Conservation (phyloP, 2,113 vertebrate species). For the Pampusana beccarii region DNA sequence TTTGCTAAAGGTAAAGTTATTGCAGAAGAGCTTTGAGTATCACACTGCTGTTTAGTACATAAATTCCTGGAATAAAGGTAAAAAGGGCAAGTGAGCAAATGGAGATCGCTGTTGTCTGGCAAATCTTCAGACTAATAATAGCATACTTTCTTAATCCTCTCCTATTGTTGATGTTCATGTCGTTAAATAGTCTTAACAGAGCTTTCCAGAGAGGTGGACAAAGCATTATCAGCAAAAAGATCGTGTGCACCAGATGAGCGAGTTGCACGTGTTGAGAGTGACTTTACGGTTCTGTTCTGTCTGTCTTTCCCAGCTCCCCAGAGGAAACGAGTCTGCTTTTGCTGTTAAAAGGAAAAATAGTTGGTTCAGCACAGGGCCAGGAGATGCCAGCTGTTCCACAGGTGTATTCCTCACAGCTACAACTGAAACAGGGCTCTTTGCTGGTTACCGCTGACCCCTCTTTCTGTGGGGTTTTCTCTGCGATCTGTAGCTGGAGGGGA, state of each 20-base stretch:
- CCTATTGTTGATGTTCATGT: not conserved
- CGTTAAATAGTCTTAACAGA: not conserved
- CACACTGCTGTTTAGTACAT: not conserved
- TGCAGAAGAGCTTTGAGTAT: not conserved
- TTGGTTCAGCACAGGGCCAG: not conserved
- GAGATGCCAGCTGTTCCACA: not conserved
- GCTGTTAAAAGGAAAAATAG: not conserved
- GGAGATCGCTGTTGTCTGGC: not conserved
- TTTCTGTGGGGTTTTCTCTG: not conserved
- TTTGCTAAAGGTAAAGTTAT: not conserved
- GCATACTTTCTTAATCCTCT: not conserved
- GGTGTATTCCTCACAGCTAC: not conserved
- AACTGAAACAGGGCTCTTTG: not conserved
- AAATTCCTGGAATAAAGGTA: not conserved
- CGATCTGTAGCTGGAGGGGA: not conserved
- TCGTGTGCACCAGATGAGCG: too few species aligned
- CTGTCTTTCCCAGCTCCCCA: not conserved
- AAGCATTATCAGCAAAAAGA: not conserved
- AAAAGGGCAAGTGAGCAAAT: not conserved
- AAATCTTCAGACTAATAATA: not conserved
- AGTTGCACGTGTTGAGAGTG: rapidly evolving
- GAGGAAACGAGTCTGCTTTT: not conserved
- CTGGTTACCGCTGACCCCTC: not conserved
- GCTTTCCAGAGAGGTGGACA: not conserved
- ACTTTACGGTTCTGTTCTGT: not conserved